Evolutionary conservation across 2,113 vertebrate species (phyloP), one percentile per base, ranked within the genome.

Genomic region (Thunnus maccoyii): DNA sequence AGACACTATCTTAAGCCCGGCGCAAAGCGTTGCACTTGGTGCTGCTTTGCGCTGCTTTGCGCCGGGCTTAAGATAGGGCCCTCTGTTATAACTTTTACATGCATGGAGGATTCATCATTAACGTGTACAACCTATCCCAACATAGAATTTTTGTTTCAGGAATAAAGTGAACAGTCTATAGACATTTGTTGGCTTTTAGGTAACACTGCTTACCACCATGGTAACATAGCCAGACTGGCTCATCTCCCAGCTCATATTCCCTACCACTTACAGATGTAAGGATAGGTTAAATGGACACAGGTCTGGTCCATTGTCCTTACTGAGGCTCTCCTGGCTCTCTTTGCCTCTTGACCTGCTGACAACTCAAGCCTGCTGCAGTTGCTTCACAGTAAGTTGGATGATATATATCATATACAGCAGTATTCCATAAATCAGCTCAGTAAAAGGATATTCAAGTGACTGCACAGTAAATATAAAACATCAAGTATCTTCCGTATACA

Each of bases 251-350:
- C 55, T 74, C 4, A 17, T 77, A 30, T 67, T 83, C 30, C 47
- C 58, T n/a, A n/a, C 52, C 67, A 61, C 50, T 46, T 50, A 65
- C 44, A 64, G 47, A 58, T 61, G 30, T 61, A 55, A 81, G 36
- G 65, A 72, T 18, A 80, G 78, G 65, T 81, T 80, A 73, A 87
- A 41, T 54, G 52, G 15, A 27, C 57, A 30, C 52, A 70, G 76
- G 54, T 70, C 50, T 60, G 17, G 25, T 32, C 32, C 9, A 27
- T 20, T 65, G 66, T 76, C 51, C 18, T 63, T 52, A 48, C 0
- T 52, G 52, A 64, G 32, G 41, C 47, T 76, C 67, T 67, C 64
- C 57, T 62, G 66, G 46, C 61, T 69, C 41, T 27, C 22, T 72
- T 62, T 32, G 54, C 47, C 30, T 71, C 63, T 71, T 63, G 67